Percentiles rank a stretch among this genome's conserved stretches.
Evolutionary conservation across 2,113 vertebrate genomes (phyloP).

Genomic region (Dicrurus megarhynchus): DNA sequence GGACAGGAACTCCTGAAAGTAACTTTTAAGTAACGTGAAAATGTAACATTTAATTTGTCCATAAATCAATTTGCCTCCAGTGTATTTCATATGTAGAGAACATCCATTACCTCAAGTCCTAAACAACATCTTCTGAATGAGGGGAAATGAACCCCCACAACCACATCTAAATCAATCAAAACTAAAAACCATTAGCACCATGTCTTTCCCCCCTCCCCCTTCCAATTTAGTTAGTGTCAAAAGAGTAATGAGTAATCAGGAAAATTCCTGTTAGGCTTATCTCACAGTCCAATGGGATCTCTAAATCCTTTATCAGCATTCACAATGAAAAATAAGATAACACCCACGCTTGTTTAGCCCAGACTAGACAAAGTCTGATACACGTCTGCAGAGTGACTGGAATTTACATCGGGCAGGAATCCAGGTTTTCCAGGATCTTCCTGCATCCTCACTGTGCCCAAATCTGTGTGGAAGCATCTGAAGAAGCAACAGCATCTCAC

Average conservation of each 20-base stretch:
- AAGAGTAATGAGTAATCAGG: slow-evolving; percentile 41
- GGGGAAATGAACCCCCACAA: background rate
- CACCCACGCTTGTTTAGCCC: background rate
- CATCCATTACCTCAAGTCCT: background rate
- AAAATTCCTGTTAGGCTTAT: slow-evolving; percentile 32
- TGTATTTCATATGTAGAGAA: background rate
- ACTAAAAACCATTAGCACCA: background rate
- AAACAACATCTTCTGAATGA: background rate
- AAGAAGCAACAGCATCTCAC: background rate
- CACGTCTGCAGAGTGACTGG: background rate
- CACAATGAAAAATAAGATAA: slow-evolving; percentile 17
- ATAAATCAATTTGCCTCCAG: background rate
- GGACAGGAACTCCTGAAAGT: background rate
- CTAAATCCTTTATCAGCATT: slow-evolving; percentile 28
- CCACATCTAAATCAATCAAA: background rate
- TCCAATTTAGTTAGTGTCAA: slow-evolving; percentile 26
- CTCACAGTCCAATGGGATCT: slow-evolving; percentile 29
- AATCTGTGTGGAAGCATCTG: background rate
- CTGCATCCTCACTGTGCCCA: background rate
- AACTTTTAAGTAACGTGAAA: background rate
- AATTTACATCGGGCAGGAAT: background rate
- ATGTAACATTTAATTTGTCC: background rate
- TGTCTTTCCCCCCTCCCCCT: background rate
- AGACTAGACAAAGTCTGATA: background rate
- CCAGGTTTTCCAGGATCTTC: background rate